A percentile compares a stretch with the other conserved stretches of the same genome.
phyloP scores from a whole-genome alignment of 2,113 vertebrate genomes.

The Neolamprologus hecqui region DNA sequence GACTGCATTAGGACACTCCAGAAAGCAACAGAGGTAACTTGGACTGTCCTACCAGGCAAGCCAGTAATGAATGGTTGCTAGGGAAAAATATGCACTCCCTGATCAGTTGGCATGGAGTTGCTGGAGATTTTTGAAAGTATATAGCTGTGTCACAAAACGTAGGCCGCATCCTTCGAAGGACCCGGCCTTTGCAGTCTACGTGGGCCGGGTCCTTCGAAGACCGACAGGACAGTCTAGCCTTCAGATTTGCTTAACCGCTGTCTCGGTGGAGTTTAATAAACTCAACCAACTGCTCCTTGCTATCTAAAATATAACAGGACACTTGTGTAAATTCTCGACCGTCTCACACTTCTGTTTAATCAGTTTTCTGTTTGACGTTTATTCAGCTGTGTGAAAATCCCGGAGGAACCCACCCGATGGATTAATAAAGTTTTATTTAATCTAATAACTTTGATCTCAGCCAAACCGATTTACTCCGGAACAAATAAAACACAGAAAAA shows the following conservation, averaged over 20 bases:
- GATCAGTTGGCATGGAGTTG: not conserved
- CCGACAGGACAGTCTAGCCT: not conserved
- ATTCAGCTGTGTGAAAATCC: not conserved
- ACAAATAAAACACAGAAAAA: not conserved
- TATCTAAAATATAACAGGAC: not conserved
- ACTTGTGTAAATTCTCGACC: not conserved
- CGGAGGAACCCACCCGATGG: not conserved
- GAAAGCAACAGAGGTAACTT: not conserved
- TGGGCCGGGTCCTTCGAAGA: not conserved
- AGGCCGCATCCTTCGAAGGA: not conserved
- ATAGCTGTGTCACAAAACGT: not conserved
- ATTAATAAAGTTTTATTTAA: not conserved
- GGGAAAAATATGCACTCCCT: not conserved
- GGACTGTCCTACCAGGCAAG: not conserved
- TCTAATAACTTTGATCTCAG: not conserved
- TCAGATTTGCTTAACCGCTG: not conserved
- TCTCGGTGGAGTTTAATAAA: not conserved
- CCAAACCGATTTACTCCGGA: not conserved
- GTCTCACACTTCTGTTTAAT: not conserved
- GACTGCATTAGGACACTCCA: not conserved
- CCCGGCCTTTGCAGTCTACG: not conserved
- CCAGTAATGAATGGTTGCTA: not conserved
- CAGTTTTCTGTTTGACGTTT: not conserved
- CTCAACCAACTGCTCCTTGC: not conserved
- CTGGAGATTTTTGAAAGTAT: not conserved